These are phyloP conservation scores for Polia nebulosa DNA, from an alignment of 2,888 invertebrate species.

Conservation along the genomic window DNA sequence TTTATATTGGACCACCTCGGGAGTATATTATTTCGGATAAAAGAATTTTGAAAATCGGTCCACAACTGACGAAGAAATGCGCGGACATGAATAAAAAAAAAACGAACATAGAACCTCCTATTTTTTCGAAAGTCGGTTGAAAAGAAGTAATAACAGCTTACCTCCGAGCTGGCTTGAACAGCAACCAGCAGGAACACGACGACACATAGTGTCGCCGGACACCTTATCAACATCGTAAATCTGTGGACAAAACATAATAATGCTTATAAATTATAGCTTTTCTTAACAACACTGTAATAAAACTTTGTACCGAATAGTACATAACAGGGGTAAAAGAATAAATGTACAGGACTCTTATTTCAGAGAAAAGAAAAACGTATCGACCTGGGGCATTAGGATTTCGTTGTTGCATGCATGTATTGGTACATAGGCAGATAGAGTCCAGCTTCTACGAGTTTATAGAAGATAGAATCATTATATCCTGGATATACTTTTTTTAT, in stretches of 20 bases:
- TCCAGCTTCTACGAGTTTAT: too few relatives aligned
- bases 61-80: too few relatives aligned
- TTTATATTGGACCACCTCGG: too few relatives aligned
- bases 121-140: too few relatives aligned
- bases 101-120: too few relatives aligned
- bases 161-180: conserved; percentile 92
- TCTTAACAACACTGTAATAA: conserved; percentile 31
- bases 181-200: conserved; percentile 92
- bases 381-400: too few relatives aligned
- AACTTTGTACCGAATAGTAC: conserved; percentile 28
- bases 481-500: too few relatives aligned
- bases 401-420: background rate
- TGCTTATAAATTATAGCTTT: conserved; percentile 71
- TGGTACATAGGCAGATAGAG: too few relatives aligned
- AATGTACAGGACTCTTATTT: background rate
- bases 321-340: background rate
- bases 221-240: conserved; percentile 94
- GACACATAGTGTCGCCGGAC: conserved; percentile 93
- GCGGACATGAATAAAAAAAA: too few relatives aligned
- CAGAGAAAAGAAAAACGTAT: background rate
- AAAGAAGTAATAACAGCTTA: conserved; percentile 78
- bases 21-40: too few relatives aligned
- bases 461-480: too few relatives aligned
- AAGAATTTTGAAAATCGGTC: too few relatives aligned
- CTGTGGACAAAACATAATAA: conserved; percentile 91